Evolutionary conservation across 2,113 vertebrate genomes (phyloP), one percentile per base, ranked within the genome.

Genomic region (Ameiurus melas): DNA sequence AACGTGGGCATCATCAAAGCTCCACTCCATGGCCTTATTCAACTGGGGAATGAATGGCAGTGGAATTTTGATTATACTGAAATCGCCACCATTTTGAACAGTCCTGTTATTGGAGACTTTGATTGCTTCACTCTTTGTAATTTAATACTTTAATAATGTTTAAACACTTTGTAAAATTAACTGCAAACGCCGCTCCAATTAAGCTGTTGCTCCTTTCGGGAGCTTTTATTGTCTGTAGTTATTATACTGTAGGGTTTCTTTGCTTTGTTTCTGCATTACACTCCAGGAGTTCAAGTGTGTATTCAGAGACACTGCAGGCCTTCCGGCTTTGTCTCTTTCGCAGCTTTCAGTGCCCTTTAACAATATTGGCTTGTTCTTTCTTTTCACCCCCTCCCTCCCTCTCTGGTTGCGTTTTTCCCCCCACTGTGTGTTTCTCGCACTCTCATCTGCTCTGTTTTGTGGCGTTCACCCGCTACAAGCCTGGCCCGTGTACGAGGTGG

Each of bases 361-460:
- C 87, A 85, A 75, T 90, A 84, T 84, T 78, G 80, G 87, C 73
- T 75, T 68, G 68, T 88, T 90, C 83, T 84, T 27, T 79, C 57
- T 36, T 57, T 77, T 84, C 70, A 86, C 79, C 60, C 84, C 43
- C 47, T 53, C 25, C 25, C 57, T 51, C 55, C 36, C 39, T 81
- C 89, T 64, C 77, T n/a, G 51, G 55, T 83, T 85, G 77, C 36
- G 10, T 70, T 43, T 14, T 71, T 14, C 58, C 71, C 62, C 20
- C 27, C 27, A 17, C 78, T 58, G 43, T 84, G 68, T 30, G 39
- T 73, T 43, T 87, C 25, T 88, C 58, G 77, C 80, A 62, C 66
- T 79, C 83, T 89, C 55, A 75, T 58, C 83, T 84, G 64, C 71
- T 79, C 71, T 85, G 68, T 88, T 86, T 88, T 87, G 83, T 83